A percentile compares a stretch with the other conserved stretches of the same genome.
phyloP scores from a whole-genome alignment of 2,888 invertebrate genomes.

The Hydrotaea cyrtoneurina region DNA sequence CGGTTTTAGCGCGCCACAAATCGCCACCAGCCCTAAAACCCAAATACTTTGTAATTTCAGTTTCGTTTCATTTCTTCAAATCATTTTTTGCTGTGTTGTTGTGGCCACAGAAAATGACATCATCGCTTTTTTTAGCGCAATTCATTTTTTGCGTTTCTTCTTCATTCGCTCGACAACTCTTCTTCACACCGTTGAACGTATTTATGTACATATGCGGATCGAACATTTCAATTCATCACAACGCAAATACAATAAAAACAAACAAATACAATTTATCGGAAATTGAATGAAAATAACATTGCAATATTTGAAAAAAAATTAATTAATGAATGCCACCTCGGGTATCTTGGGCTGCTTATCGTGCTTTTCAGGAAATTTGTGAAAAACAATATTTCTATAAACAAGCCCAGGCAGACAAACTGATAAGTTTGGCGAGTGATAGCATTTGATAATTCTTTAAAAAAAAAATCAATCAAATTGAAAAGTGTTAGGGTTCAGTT shows the following conservation, averaged over 20 bases:
- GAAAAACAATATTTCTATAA: not conserved
- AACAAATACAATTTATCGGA: not conserved
- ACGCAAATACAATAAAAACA: not conserved
- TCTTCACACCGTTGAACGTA: not conserved
- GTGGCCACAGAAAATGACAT: slow-evolving; percentile 17
- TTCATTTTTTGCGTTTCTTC: slow-evolving; percentile 3
- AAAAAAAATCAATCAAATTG: too few relatives aligned
- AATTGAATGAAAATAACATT: slow-evolving; percentile 10
- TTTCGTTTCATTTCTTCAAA: slow-evolving; percentile 7
- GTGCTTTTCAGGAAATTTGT: not conserved
- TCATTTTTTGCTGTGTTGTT: not conserved
- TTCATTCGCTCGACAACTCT: not conserved
- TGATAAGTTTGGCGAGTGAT: not conserved
- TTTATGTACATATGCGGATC: not conserved
- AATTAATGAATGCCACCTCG: not conserved
- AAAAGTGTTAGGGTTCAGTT: too few relatives aligned
- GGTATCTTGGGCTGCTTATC: not conserved
- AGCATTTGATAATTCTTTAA: too few relatives aligned
- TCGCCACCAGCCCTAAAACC: not conserved
- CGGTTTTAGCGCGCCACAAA: not conserved
- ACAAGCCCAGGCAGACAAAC: not conserved
- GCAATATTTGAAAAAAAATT: not conserved
- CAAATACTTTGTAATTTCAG: not conserved
- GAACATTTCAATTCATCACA: not conserved
- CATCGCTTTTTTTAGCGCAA: slow-evolving; percentile 33